Evolutionary conservation across 2,797 vertebrate species (phyloP), one percentile per base, ranked within the genome.

Genomic region (Sebastes baramenuke): DNA sequence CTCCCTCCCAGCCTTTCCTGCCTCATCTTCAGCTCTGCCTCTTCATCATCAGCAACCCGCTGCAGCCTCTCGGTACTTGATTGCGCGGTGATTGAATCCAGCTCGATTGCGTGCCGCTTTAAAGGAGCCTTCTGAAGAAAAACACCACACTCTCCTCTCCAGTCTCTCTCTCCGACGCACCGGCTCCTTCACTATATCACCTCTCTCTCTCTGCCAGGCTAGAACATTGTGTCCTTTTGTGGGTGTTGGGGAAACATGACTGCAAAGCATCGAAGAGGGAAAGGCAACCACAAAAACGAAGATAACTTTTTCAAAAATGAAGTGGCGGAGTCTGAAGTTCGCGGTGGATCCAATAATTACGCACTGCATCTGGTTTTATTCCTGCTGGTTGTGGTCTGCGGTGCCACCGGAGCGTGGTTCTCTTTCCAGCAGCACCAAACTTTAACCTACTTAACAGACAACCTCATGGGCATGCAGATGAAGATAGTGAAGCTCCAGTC

Each of bases 361-460:
- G 52, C 87, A 0, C 75, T 81, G 2, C 69, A 91, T 30, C 58
- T 94, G 65, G 66, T 92, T 79, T 74, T 95, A 32, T 77, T 94
- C 1, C 74, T 94, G 8, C 27, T 93, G 46, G 20, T 94, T 14
- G 87, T 94, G 1, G 29, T 92, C 11, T 92, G 92, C 22, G 93
- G 88, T 4, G 85, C 80, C 12, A 60, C 75, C 0, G 89, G 89
- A 25, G 75, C 88, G 0, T 96, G 95, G 93, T 93, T 95, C 80
- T 92, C 89, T 69, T 83, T 94, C 89, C 95, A 96, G 88, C 95
- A 95, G 90, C 92, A 94, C 83, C 93, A 94, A 83, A 95, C 93
- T 75, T 79, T 95, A 64, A 85, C 80, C 86, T 77, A 85, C 67
- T 73, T 96, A 49, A 85, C 94, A 25, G 95, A 96, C 81, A 94